Conservation (phyloP, 2,888 invertebrate species). For the Perizoma affinitatum region DNA sequence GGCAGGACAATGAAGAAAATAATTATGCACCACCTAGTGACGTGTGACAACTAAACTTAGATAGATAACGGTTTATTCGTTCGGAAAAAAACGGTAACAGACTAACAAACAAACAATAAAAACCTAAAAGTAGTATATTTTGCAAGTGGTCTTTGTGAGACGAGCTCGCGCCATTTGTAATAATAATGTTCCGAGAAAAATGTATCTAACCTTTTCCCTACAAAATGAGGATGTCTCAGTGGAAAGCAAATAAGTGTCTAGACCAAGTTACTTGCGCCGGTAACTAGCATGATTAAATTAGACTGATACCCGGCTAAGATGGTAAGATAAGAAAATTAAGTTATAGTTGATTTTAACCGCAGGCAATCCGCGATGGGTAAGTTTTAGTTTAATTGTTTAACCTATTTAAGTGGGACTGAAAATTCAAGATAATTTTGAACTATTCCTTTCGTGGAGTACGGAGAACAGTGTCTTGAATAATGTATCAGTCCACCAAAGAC, state of each 20-base stretch:
- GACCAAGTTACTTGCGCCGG: slow-evolving; percentile 49
- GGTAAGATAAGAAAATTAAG: slow-evolving; percentile 31
- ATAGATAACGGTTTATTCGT: no score
- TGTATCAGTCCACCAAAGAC: no score
- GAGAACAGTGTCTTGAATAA: not conserved
- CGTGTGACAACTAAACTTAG: no score
- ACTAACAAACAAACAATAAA: no score
- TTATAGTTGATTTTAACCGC: slow-evolving; percentile 33
- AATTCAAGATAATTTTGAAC: slow-evolving; percentile 22
- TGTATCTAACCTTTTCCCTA: not conserved
- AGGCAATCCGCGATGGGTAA: slow-evolving; percentile 27
- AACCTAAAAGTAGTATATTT: no score
- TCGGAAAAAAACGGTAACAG: no score
- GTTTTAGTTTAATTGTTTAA: slow-evolving; percentile 34
- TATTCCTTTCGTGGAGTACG: slow-evolving; percentile 9
- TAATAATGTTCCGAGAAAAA: not conserved
- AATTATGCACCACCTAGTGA: no score
- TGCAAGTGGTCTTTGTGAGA: no score
- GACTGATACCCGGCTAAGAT: slow-evolving; percentile 40
- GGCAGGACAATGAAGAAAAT: no score
- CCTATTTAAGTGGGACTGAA: slow-evolving; percentile 29
- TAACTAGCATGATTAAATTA: slow-evolving; percentile 49
- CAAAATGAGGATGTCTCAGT: slow-evolving; percentile 20
- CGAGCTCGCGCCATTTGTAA: no score
- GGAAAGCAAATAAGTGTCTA: slow-evolving; percentile 56